phyloP scores from a whole-genome alignment of 2,888 invertebrate species.

The Cerastis leucographa region DNA sequence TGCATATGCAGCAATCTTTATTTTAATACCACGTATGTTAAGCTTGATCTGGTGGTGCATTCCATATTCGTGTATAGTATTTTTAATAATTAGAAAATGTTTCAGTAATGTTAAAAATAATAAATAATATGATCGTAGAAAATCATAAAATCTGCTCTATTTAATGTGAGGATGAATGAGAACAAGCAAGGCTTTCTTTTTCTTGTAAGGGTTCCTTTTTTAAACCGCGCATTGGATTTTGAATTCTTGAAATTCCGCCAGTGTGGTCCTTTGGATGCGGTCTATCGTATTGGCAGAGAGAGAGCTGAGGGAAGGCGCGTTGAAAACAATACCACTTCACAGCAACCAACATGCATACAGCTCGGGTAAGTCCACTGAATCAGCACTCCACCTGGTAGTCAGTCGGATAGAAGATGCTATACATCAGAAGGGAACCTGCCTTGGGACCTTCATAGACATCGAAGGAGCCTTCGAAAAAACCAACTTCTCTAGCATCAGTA shows the following conservation, averaged over 20 bases:
- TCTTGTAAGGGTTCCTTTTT: not conserved
- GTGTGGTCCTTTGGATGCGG: not conserved
- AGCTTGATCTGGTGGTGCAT: slow-evolving; percentile 47
- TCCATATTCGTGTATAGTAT: slow-evolving; percentile 53
- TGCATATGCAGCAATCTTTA: slow-evolving; percentile 50
- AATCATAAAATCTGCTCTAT: slow-evolving; percentile 1
- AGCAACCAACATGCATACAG: too few relatives aligned
- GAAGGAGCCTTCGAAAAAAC: too few relatives aligned
- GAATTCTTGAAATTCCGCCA: not conserved
- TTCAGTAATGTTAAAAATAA: slow-evolving; percentile 36
- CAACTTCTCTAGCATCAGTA: too few relatives aligned
- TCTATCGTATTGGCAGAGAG: not conserved
- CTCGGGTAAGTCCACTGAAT: too few relatives aligned
- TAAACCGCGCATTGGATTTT: not conserved
- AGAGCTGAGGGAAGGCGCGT: too few relatives aligned
- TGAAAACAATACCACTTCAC: too few relatives aligned
- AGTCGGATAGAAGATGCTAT: too few relatives aligned
- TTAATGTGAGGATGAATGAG: slow-evolving; percentile 21
- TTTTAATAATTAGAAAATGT: slow-evolving; percentile 30
- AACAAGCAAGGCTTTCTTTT: not conserved
- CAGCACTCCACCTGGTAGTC: too few relatives aligned
- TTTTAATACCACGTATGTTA: slow-evolving; percentile 42
- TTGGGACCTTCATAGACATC: too few relatives aligned
- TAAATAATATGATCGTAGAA: slow-evolving; percentile 34
- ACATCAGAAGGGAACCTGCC: too few relatives aligned